Conservation (phyloP, 2,888 invertebrate species). For the Sinopyrophorus schimmeli region DNA sequence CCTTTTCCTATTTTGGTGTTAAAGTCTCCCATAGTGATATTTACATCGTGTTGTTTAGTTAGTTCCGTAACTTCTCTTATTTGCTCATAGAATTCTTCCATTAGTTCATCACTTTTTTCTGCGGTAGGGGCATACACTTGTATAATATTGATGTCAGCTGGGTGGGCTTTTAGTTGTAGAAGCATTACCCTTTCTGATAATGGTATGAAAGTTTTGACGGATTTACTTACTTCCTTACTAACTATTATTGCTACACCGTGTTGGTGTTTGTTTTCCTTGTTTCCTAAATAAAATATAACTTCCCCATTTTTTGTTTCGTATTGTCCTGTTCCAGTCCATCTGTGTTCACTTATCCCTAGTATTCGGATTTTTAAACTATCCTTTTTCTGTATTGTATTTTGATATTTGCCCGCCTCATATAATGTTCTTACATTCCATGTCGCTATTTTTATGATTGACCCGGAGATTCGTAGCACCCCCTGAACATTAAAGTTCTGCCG, state of each 20-base stretch:
- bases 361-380: constrained; percentile 23
- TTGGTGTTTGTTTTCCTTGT: constrained; percentile 8
- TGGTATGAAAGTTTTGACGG: constrained; percentile 6
- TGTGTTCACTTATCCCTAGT: constrained; percentile 21
- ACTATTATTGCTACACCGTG: constrained; percentile 11
- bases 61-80: constrained; percentile 1
- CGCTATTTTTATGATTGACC: constrained; percentile 14
- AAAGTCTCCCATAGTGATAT: constrained; percentile 2
- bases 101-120: background rate
- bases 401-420: constrained; percentile 18
- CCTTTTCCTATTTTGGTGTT: constrained; percentile 2
- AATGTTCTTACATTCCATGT: constrained; percentile 26
- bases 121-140: constrained; percentile 6
- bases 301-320: constrained; percentile 8
- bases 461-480: too few relatives aligned
- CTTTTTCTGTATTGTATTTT: constrained; percentile 25
- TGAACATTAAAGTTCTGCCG: too few relatives aligned
- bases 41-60: constrained; percentile 1
- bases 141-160: constrained; percentile 5
- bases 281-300: constrained; percentile 16
- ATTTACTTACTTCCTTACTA: constrained; percentile 4
- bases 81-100: constrained; percentile 4
- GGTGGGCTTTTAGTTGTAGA: constrained; percentile 1
- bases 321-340: constrained; percentile 22
- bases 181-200: constrained; percentile 6